Evolutionary conservation across 2,888 invertebrate species (phyloP), one percentile per base, ranked within the genome.

Genomic region (Amblyteles armatorius): DNA sequence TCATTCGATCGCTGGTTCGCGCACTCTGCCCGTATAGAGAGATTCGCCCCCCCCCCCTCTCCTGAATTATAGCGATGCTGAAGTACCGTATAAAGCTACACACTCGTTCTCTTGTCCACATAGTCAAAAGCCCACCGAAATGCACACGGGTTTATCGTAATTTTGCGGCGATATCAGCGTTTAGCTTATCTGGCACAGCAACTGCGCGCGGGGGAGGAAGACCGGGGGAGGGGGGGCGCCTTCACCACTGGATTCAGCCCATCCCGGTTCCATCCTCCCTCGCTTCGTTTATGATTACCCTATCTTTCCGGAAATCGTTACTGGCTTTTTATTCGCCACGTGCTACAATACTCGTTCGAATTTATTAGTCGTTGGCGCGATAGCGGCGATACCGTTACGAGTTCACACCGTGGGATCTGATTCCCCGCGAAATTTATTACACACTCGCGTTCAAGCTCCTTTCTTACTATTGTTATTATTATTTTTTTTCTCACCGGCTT

Each of bases 121-220:
- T 74, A 81, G 52, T 71, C 71, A 22, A 29, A 22, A 33, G 33
- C 57, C 74, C 60, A 68, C 36, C 7, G 9, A 67, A 11, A 77
- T 19, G 9, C 67, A 77, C 33, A 48, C 33, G 71, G 72, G 48
- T 80, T 80, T 84, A 84, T 84, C 77, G 80, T 84, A 84, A 84
- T 80, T 84, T 73, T 63, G 84, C 84, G 80, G 84, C 60, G 77
- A 80, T 84, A 84, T 84, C 84, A 77, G 50, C 80, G 80, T 84
- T 84, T 77, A 72, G 80, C 84, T 84, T 80, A 84, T 84, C 84
- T 80, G 72, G 80, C 72, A 68, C 26, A 29, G 79, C 77, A 57
- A 76, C 68, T 57, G 22, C 9, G 40, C 11, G 40, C 40, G 9
- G 40, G 7, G 9, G 40, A 9, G 40, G 11, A 40, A 5, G 40